These are phyloP conservation scores for Eupithecia subumbrata DNA, from an alignment of 2,888 invertebrate genomes.

Conservation along the genomic window DNA sequence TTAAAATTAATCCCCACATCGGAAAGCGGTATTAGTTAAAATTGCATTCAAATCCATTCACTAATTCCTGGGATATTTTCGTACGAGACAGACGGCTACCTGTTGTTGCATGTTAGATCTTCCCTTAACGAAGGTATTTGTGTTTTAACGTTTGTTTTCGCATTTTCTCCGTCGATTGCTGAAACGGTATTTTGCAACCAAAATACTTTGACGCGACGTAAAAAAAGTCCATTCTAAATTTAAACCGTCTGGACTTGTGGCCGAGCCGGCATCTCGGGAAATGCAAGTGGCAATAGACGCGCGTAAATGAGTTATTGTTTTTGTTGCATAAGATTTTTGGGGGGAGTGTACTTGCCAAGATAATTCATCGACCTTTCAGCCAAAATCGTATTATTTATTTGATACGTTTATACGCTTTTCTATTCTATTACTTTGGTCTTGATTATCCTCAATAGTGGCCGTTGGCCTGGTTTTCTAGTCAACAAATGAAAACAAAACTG, in stretches of 20 bases:
- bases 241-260: conserved; percentile 62
- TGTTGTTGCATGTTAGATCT: conserved; percentile 36
- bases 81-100: conserved; percentile 42
- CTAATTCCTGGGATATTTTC: conserved; percentile 46
- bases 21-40: conserved; percentile 42
- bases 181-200: conserved; percentile 69
- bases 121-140: conserved; percentile 41
- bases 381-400: conserved; percentile 31
- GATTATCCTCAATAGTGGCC: conserved; percentile 6
- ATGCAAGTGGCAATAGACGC: conserved; percentile 56
- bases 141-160: conserved; percentile 45
- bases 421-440: background rate
- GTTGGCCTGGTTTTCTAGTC: background rate
- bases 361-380: conserved; percentile 28
- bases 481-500: conserved; percentile 5
- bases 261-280: conserved; percentile 55
- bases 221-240: conserved; percentile 67
- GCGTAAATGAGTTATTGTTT: conserved; percentile 64
- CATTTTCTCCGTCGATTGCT: conserved; percentile 49
- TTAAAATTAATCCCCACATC: conserved; percentile 34
- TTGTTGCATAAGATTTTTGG: conserved; percentile 52
- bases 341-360: conserved; percentile 38
- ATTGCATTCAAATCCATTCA: conserved; percentile 45
- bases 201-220: conserved; percentile 66
- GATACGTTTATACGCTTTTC: background rate